Conservation (phyloP, 2,113 vertebrate genomes). For the Sminthopsis crassicaudata region DNA sequence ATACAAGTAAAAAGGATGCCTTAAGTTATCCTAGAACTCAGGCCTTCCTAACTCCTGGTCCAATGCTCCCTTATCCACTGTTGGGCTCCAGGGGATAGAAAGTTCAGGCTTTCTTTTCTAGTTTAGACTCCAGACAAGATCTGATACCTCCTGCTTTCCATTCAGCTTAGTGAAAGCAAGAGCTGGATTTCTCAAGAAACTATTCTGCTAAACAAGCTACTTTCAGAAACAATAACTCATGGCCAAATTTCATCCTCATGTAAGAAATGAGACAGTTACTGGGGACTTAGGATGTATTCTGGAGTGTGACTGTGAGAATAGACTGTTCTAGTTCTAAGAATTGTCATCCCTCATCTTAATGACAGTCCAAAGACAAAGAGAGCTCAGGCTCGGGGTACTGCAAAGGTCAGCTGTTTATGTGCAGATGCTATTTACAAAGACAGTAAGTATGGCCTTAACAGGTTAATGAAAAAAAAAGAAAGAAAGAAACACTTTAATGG, state of each 20-base stretch:
- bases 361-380: slow-evolving; percentile 23
- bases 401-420: slow-evolving; percentile 29
- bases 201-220: slow-evolving; percentile 14
- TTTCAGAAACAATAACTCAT: slow-evolving; percentile 49
- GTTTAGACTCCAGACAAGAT: slow-evolving; percentile 37
- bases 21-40: neutral
- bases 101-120: neutral
- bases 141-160: slow-evolving; percentile 29
- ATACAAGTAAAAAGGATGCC: neutral
- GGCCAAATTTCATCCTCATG: slow-evolving; percentile 51
- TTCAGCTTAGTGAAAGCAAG: slow-evolving; percentile 54
- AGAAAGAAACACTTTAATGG: slow-evolving; percentile 48
- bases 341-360: slow-evolving; percentile 56
- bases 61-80: neutral
- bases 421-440: slow-evolving; percentile 35
- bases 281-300: slow-evolving; percentile 49
- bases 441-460: slow-evolving; percentile 4
- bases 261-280: slow-evolving; percentile 56
- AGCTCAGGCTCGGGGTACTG: neutral
- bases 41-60: neutral
- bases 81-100: neutral
- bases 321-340: slow-evolving; percentile 24
- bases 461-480: neutral
- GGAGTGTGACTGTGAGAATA: slow-evolving; percentile 2
- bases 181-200: slow-evolving; percentile 29